These are phyloP conservation scores for Geotrypetes seraphini DNA, from an alignment of 2,797 vertebrate species.

Conservation along the genomic window DNA sequence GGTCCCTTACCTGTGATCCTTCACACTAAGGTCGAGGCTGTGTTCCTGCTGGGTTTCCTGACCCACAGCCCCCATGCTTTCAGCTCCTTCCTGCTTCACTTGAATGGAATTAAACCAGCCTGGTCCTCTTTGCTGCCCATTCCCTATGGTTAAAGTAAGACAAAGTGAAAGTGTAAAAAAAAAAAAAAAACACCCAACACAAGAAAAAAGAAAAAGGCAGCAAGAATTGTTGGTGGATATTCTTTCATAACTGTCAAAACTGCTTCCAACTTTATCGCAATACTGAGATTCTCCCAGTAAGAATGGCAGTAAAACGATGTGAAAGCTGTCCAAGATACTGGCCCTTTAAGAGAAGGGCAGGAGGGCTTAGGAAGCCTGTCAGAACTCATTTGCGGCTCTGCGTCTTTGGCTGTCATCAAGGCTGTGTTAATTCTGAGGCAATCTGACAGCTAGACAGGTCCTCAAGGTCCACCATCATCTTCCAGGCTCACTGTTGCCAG, in stretches of 20 bases:
- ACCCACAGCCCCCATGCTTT: constrained; percentile 41
- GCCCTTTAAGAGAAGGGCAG: constrained; percentile 83
- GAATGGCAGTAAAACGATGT: constrained; percentile 98
- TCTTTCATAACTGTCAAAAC: constrained; percentile 76
- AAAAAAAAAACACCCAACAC: too few species aligned
- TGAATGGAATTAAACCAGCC: constrained; percentile 72
- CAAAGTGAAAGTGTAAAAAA: background rate
- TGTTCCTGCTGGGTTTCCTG: constrained; percentile 81
- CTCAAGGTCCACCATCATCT: constrained; percentile 52
- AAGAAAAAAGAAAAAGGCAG: constrained; percentile 36
- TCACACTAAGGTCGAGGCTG: constrained; percentile 89
- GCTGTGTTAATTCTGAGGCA: constrained; percentile 92
- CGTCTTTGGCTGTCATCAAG: constrained; percentile 95
- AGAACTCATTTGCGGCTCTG: constrained; percentile 89
- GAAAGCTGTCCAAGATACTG: constrained; percentile 76
- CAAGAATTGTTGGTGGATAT: constrained; percentile 78
- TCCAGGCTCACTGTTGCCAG: constrained; percentile 65
- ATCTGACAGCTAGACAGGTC: constrained; percentile 92
- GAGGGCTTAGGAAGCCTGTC: constrained; percentile 89
- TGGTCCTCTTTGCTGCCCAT: constrained; percentile 60
- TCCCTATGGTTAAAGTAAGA: constrained; percentile 61
- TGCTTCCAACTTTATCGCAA: constrained; percentile 75
- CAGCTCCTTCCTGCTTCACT: constrained; percentile 76
- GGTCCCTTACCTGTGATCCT: constrained; percentile 79
- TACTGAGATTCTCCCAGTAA: constrained; percentile 84